Conservation (phyloP, 2,113 vertebrate species). For the Plectropomus leopardus region DNA sequence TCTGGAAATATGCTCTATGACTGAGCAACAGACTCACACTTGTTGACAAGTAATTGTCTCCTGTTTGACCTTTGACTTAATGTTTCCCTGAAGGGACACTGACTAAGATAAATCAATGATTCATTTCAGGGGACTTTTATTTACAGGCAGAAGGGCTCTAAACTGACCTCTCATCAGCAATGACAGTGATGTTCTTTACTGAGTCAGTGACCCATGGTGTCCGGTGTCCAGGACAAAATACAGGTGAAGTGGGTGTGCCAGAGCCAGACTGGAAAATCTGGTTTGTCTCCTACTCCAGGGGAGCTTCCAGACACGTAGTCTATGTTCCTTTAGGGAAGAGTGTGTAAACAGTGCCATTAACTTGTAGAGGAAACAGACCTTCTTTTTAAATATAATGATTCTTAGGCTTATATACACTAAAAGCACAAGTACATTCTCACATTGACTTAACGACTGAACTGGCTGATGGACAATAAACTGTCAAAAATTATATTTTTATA, state of each 20-base stretch:
- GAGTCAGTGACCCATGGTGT: constrained; percentile 37
- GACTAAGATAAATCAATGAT: background rate
- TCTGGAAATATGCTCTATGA: background rate
- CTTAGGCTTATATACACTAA: background rate
- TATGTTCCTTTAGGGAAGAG: background rate
- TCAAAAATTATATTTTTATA: background rate
- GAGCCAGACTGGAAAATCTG: constrained; percentile 64
- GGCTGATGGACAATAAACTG: background rate
- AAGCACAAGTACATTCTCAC: background rate
- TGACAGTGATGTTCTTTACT: constrained; percentile 7
- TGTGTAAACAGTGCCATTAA: constrained; percentile 46
- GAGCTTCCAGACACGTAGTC: background rate
- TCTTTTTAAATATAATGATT: background rate
- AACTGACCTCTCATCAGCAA: background rate
- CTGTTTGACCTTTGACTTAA: background rate
- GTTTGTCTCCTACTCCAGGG: constrained; percentile 57
- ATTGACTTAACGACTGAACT: background rate
- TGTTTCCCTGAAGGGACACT: background rate
- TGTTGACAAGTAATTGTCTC: background rate
- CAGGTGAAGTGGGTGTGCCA: constrained; percentile 53
- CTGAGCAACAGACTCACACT: background rate
- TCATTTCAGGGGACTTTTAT: background rate
- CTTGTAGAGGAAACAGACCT: background rate
- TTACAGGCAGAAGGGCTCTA: background rate
- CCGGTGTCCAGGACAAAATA: constrained; percentile 46